Base-by-base conservation (phyloP, 2,797 vertebrate genomes). In the Acrossocheilus fasciatus region DNA sequence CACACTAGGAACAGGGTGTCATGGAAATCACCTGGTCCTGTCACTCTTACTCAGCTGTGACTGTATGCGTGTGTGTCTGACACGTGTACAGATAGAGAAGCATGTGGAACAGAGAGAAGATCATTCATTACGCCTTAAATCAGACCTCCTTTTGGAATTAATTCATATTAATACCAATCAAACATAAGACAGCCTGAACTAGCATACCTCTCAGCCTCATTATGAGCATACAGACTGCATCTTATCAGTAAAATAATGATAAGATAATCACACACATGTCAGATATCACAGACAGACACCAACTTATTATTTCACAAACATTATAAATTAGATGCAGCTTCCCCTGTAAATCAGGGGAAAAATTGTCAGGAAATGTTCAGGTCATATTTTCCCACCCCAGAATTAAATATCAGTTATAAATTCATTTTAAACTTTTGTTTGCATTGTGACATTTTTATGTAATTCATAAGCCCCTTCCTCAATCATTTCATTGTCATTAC, bases 1-100 rank as follows among this genome's bases (percentile, higher is more conserved):
- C 91, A 90, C 91, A 91, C 91, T 91, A 72, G 43, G 90, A 91
- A 91, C 59, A 89, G 89, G 68, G 91, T 91, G 91, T 93, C 92
- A 92, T 94, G 93, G 93, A 92, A 93, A 93, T 94, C 95, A 96
- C 93, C 95, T 96, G 95, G 90, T 57, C 91, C 94, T 94, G 95
- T 95, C 95, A 95, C 91, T 96, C 95, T 83, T 47, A 91, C 79
- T 83, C 83, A 89, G 84, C 54, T 81, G 11, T 45, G 92, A 88
- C 76, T 74, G 66, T 70, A 20, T 73, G 66, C 23, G 18, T 80
- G 82, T 80, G 47, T 83, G 81, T 87, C 39, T 69, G 80, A 39
- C 73, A 74, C 36, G 15, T 43, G 73, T 89, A 41, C 64, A 81
- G 89, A 89, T 89, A 87, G 75, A 91, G 91, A 87, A 88, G 90